A percentile compares a stretch with the other conserved stretches of the same genome.
Conservation (phyloP, 2,797 vertebrate genomes). For the Odontamblyopus rebecca region DNA sequence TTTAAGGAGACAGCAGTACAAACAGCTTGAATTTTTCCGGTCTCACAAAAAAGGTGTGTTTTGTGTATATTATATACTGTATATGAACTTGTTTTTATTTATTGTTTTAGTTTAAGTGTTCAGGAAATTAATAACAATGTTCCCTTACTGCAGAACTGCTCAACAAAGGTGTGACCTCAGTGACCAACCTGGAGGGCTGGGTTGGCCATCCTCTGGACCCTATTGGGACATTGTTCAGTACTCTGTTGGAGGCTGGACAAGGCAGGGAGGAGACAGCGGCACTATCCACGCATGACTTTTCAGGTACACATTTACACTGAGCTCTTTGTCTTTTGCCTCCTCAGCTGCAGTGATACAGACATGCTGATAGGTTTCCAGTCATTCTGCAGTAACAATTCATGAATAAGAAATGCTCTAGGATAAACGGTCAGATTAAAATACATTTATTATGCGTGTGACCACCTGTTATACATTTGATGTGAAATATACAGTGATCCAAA, state of each 20-base stretch:
- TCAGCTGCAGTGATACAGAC: conserved; percentile 53
- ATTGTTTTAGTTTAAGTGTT: not conserved
- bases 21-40: conserved; percentile 92
- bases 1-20: conserved; percentile 91
- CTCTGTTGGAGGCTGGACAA: conserved; percentile 90
- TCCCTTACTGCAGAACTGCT: conserved; percentile 80
- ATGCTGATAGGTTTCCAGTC: not conserved
- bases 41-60: conserved; percentile 91
- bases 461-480: not conserved
- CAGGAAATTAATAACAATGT: not conserved
- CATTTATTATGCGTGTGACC: not conserved
- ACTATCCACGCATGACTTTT: conserved; percentile 82
- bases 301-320: conserved; percentile 86
- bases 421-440: no score
- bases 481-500: not conserved
- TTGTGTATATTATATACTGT: not conserved
- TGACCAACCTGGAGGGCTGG: conserved; percentile 96
- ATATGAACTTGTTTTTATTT: not conserved
- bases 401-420: no score
- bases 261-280: conserved; percentile 83
- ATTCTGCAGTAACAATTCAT: not conserved
- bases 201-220: conserved; percentile 96
- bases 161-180: conserved; percentile 91
- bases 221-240: conserved; percentile 95
- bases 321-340: conserved; percentile 38